Conservation (phyloP, 2,113 vertebrate genomes). For the human region GRCh38 chr3:27898501-27899000, state of each 20-base stretch:
- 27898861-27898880: not conserved
- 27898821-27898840: not conserved
- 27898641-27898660: not conserved
- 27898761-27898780: not conserved
- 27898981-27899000: not conserved
- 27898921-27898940: not conserved
- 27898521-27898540: not conserved
- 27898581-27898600: not conserved
- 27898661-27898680: not conserved
- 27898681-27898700: not conserved
- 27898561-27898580: not conserved
- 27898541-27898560: not conserved
- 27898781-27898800: not conserved
- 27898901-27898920: not conserved
- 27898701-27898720: not conserved
- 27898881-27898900: not conserved
- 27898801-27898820: not conserved
- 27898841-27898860: slow-evolving; percentile 26
- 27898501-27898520: not conserved
- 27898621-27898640: not conserved
- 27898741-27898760: not conserved
- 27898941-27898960: not conserved
- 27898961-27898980: not conserved
- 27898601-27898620: not conserved
- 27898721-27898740: not conserved